Evolutionary conservation across 2,113 vertebrate species (phyloP), one percentile per base, ranked within the genome.

Genomic region (Melospiza melodia): DNA sequence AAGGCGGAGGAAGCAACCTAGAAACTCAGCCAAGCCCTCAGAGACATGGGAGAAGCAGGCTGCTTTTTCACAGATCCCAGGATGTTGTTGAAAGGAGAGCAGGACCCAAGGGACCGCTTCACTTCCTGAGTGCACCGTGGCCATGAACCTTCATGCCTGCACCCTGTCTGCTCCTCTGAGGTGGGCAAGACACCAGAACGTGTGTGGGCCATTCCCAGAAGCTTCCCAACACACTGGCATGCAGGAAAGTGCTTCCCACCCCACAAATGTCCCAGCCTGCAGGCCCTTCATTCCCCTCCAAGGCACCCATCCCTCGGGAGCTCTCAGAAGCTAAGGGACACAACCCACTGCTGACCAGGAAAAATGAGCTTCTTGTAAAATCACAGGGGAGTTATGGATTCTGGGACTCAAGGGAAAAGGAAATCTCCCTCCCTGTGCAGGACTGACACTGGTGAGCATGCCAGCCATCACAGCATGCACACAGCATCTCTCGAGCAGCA

Each of bases 401-500:
- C 48, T 55, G n/a, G 24, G 24, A 43, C 58, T 76, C 27, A 28
- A 83, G 27, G 25, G 41, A 41, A 72, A 76, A 91, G 59, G 31
- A 35, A 44, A 27, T 33, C n/a, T 44, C 31, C 51, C 21, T 51
- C 0, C 14, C 48, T 28, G 46, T 1, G 6, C 6, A 57, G 65
- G 44, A 62, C 57, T 51, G 73, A 27, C 0, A 1, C 31, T 31
- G 57, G 37, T 31, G 49, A 73, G 49, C 55, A 16, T 0, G 1
- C 41, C 15, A 63, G 5, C 55, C 28, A 12, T 16, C 4, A 7
- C 1, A 90, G 35, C 30, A 44, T 28, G 57, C 41, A 57, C 1
- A 2, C 31, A 33, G 73, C 0, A 0, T n/a, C 12, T n/a, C 77
- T 41, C 0, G 0, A 41, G 54, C 35, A 69, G 79, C 41, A 25